Evolutionary conservation across 2,113 vertebrate genomes (phyloP).

Genomic region (Carassius auratus): DNA sequence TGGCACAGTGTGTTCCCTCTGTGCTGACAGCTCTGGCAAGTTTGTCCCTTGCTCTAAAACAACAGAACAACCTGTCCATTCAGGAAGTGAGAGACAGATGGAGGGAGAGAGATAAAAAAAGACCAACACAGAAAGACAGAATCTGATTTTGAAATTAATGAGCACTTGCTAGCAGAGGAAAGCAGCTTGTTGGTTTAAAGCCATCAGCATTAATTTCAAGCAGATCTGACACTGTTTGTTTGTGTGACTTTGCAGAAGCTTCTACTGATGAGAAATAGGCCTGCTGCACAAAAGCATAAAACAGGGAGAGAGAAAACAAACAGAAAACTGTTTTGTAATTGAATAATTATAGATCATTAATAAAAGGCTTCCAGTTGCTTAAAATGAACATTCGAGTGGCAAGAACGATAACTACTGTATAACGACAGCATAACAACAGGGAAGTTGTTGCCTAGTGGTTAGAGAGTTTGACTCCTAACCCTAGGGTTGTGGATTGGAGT

Average conservation of each 20-base stretch:
- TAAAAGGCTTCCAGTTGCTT: conserved; percentile 37
- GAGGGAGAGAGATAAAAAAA: background rate
- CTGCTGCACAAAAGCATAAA: conserved; percentile 24
- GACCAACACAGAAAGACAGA: conserved; percentile 6
- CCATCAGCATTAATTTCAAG: conserved; percentile 30
- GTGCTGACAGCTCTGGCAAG: conserved; percentile 7
- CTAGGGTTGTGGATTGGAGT: too few species aligned
- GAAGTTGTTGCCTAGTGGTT: too few species aligned
- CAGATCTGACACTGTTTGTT: conserved; percentile 34
- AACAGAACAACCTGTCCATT: conserved; percentile 44
- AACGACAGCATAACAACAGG: too few species aligned
- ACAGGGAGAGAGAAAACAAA: conserved; percentile 9
- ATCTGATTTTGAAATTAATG: conserved; percentile 42
- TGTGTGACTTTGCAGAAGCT: conserved; percentile 16
- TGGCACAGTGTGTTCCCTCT: conserved; percentile 2
- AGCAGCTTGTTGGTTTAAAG: conserved; percentile 11
- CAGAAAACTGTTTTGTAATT: conserved; percentile 32
- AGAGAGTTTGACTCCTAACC: too few species aligned
- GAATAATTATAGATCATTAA: conserved; percentile 47
- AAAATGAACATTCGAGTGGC: conserved; percentile 31
- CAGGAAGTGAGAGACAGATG: conserved; percentile 1
- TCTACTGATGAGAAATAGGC: conserved; percentile 35
- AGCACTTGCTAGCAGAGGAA: conserved; percentile 30
- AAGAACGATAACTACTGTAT: too few species aligned
- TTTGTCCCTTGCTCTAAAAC: background rate